These are phyloP conservation scores for Aurelia sp. DNA, from an alignment of 30 jellyfish, hydroid and myxozoan species.

Conservation along the genomic window DNA sequence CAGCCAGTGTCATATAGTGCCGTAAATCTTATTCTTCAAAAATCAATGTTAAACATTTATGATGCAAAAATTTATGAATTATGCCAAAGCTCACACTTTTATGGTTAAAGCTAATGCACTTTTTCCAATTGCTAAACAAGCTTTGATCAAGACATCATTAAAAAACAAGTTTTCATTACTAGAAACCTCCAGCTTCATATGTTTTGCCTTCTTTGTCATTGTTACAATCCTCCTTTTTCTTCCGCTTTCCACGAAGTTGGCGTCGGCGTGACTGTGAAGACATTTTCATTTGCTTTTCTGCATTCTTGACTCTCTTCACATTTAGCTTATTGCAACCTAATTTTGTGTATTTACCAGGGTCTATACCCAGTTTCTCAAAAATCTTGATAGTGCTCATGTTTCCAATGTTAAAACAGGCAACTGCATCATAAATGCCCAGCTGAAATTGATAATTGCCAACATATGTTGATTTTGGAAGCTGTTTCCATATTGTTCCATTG, in stretches of 20 bases:
- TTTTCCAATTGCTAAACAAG: no score
- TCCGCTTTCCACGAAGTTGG: background rate
- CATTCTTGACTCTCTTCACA: background rate
- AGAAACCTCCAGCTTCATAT: background rate
- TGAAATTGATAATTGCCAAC: background rate
- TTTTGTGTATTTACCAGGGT: conserved; percentile 10
- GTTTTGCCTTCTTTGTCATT: conserved; percentile 4
- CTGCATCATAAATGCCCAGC: conserved; percentile 54
- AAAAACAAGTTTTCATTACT: no score
- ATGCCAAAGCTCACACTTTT: no score
- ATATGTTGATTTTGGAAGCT: conserved; percentile 4
- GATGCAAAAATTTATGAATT: no score
- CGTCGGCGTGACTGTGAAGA: background rate
- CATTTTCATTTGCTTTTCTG: background rate
- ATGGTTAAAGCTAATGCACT: no score
- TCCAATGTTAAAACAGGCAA: conserved; percentile 52
- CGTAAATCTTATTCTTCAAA: no score
- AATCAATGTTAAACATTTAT: no score
- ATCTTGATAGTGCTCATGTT: background rate
- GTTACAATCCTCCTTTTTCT: background rate
- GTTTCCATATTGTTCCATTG: conserved; percentile 29
- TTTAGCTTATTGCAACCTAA: background rate
- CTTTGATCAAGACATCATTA: no score
- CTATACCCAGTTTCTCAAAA: background rate
- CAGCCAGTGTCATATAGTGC: no score